Evolutionary conservation across 2,797 vertebrate species (phyloP).

Genomic region (Typhlichthys subterraneus): DNA sequence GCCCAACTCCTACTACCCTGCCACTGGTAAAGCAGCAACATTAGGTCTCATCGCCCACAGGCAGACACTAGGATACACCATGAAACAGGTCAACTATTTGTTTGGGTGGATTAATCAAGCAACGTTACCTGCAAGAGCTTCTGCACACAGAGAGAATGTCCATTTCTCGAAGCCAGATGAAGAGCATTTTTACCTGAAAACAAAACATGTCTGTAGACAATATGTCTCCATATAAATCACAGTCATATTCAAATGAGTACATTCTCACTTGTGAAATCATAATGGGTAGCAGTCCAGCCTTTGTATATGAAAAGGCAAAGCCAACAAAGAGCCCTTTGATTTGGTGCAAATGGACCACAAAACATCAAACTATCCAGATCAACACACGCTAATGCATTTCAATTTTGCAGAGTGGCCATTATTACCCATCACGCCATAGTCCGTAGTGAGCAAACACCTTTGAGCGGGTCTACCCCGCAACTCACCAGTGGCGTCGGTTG

Average conservation of each 20-base stretch:
- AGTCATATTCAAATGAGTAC: background rate
- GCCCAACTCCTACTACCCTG: conserved; percentile 32
- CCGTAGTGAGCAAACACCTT: too few relatives aligned
- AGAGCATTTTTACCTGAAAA: conserved; percentile 90
- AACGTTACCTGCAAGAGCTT: conserved; percentile 92
- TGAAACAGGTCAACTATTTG: too few relatives aligned
- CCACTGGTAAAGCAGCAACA: too few relatives aligned
- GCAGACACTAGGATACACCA: too few relatives aligned
- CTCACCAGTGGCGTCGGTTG: conserved; percentile 89
- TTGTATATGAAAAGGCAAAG: too few relatives aligned
- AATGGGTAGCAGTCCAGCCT: background rate
- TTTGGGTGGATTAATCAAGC: background rate
- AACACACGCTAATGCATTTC: background rate
- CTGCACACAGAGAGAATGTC: conserved; percentile 90
- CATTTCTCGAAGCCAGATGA: conserved; percentile 91
- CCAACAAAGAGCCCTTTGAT: background rate
- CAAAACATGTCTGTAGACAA: conserved; percentile 8
- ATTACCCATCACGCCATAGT: background rate
- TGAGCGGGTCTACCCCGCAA: conserved; percentile 10
- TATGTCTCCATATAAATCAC: background rate
- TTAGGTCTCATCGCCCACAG: too few relatives aligned
- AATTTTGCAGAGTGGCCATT: background rate
- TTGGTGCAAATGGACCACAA: background rate
- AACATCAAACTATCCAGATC: background rate
- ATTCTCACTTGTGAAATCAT: background rate